Base-by-base conservation (phyloP, 2,113 vertebrate genomes). In the Falco punctatus region DNA sequence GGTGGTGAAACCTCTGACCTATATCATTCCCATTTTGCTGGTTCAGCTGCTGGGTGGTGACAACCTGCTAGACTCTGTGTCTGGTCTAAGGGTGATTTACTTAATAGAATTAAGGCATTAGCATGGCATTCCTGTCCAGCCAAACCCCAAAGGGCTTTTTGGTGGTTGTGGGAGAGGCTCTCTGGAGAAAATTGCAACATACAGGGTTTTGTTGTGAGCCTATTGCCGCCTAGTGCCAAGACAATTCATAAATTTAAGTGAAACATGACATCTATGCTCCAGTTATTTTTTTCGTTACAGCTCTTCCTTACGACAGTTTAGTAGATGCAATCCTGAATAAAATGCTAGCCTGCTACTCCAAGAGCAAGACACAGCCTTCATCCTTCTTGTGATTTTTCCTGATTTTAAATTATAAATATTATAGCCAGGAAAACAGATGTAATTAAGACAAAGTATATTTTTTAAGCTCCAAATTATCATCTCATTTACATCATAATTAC, bases 91-190 rank as follows among this genome's bases (percentile, higher is more conserved):
- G 6, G 59, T 96, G 94, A 98, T 97, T 97, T 98, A 95, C 61
- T 94, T 86, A 87, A 95, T 86, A 97, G 92, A 96, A 97, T 92
- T 96, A 96, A 97, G 97, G 90, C 65, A 96, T 93, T 97, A 96
- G 40, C 81, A 64, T 58, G 55, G 84, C 96, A 85, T 95, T 97
- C 44, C 81, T 94, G 75, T 94, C 93, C 85, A 95, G 26, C 52
- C 69, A 94, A 96, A 96, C 61, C 93, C 44, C 91, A 88, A 88
- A 94, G 75, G 79, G 61, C 59, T 96, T 93, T 97, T 92, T 94
- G 92, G 73, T 75, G 64, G 52, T 69, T 69, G 79, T 88, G 79
- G 54, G 55, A 94, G 35, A 55, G 59, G 54, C 11, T 96, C 85
- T 90, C 77, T 82, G 65, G 90, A 97, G 93, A 72, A 96, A 97